These are phyloP conservation scores for Pteronura brasiliensis DNA, from an alignment of 2,113 vertebrate species.

Conservation along the genomic window DNA sequence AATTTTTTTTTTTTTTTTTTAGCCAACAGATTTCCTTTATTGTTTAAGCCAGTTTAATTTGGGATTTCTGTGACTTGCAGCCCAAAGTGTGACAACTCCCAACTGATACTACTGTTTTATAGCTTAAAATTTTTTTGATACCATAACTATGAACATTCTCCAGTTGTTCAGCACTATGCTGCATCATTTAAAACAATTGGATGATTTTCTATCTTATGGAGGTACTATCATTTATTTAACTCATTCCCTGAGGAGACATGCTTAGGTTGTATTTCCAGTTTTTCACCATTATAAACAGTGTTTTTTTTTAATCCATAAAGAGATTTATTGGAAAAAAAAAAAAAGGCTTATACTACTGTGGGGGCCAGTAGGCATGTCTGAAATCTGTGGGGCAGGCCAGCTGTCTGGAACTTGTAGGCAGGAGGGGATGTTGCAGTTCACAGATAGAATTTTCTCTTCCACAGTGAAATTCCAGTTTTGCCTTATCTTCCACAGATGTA, in stretches of 20 bases:
- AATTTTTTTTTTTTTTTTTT: conserved; percentile 15
- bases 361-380: neutral
- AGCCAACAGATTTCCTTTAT: neutral
- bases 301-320: neutral
- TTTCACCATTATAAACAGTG: neutral
- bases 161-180: neutral
- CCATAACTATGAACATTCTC: neutral
- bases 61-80: neutral
- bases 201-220: neutral
- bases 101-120: neutral
- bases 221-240: neutral
- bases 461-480: neutral
- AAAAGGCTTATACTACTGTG: neutral
- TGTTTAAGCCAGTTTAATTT: neutral
- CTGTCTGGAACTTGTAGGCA: neutral
- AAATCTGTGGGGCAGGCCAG: neutral
- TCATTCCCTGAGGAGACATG: neutral
- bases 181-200: neutral
- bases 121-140: neutral
- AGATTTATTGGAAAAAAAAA: neutral
- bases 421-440: neutral
- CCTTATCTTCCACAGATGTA: neutral
- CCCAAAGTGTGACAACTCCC: neutral
- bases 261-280: neutral
- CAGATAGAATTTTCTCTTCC: neutral